Conservation (phyloP, 2,888 invertebrate genomes). For the Elgonia sp. region DNA sequence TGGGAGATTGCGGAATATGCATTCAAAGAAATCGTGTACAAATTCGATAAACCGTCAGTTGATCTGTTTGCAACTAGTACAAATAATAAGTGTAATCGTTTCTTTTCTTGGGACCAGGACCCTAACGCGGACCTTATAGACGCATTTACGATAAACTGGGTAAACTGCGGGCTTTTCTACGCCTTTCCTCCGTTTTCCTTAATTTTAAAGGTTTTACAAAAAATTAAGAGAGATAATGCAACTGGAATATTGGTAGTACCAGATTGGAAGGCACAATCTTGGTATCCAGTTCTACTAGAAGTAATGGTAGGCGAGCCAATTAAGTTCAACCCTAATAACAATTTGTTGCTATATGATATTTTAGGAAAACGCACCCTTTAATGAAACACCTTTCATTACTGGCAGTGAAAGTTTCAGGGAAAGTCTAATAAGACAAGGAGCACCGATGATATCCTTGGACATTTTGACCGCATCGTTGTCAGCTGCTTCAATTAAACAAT, state of each 20-base stretch:
- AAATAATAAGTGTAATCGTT: slow-evolving; percentile 53
- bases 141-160: slow-evolving; percentile 57
- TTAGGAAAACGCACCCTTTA: slow-evolving; percentile 29
- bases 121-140: slow-evolving; percentile 51
- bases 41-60: slow-evolving; percentile 50
- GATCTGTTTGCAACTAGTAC: slow-evolving; percentile 68
- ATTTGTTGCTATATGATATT: slow-evolving; percentile 51
- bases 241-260: slow-evolving; percentile 81
- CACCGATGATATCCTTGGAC: slow-evolving; percentile 16
- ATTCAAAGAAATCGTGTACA: background rate
- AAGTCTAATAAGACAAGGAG: too few species aligned
- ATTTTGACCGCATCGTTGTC: slow-evolving; percentile 49
- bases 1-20: slow-evolving; percentile 58
- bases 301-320: slow-evolving; percentile 4
- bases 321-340: slow-evolving; percentile 24
- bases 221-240: slow-evolving; percentile 78
- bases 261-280: slow-evolving; percentile 76
- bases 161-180: slow-evolving; percentile 9
- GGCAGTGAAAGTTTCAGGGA: slow-evolving; percentile 26
- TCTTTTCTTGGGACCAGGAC: slow-evolving; percentile 49
- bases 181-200: slow-evolving; percentile 17
- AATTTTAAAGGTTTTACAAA: slow-evolving; percentile 48
- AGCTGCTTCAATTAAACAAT: slow-evolving; percentile 46
- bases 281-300: slow-evolving; percentile 23
- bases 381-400: slow-evolving; percentile 32